Evolutionary conservation across 1,140 invertebrate species (phyloP).

Genomic region (Procambarus clarkii): DNA sequence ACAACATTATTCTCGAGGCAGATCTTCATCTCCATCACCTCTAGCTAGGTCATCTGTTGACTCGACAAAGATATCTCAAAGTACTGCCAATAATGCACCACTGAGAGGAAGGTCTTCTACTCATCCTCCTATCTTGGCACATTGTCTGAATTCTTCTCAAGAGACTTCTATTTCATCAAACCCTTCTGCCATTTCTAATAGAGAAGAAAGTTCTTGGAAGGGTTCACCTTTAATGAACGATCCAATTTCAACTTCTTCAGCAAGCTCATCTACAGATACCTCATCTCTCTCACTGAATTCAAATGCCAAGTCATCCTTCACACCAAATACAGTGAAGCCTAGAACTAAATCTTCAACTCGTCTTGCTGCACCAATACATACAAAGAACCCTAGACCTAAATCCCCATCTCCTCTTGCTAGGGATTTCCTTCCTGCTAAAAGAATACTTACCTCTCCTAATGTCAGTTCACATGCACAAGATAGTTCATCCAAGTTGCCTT

Average conservation of each 20-base stretch:
- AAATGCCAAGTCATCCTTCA: background rate
- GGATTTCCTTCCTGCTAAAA: background rate
- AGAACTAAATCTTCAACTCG: too few relatives aligned
- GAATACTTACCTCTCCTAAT: background rate
- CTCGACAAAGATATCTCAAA: background rate
- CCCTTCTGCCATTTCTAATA: background rate
- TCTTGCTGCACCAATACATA: too few relatives aligned
- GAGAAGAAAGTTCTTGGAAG: background rate
- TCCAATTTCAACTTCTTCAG: background rate
- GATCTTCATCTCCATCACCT: constrained; percentile 41
- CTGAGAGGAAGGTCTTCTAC: background rate
- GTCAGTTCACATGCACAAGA: background rate
- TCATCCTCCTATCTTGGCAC: background rate
- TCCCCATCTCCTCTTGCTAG: constrained; percentile 39
- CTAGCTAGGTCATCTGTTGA: background rate
- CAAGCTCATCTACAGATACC: background rate
- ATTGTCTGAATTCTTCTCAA: background rate
- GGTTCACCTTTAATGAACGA: background rate
- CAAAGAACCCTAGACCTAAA: constrained; percentile 5
- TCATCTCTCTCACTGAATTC: background rate
- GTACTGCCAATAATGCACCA: background rate
- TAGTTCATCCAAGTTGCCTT: background rate
- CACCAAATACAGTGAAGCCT: background rate
- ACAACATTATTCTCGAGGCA: background rate
- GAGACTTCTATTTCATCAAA: background rate